These are phyloP conservation scores for Tenebrosternarchus preto DNA, from an alignment of 2,113 vertebrate species.

Conservation along the genomic window DNA sequence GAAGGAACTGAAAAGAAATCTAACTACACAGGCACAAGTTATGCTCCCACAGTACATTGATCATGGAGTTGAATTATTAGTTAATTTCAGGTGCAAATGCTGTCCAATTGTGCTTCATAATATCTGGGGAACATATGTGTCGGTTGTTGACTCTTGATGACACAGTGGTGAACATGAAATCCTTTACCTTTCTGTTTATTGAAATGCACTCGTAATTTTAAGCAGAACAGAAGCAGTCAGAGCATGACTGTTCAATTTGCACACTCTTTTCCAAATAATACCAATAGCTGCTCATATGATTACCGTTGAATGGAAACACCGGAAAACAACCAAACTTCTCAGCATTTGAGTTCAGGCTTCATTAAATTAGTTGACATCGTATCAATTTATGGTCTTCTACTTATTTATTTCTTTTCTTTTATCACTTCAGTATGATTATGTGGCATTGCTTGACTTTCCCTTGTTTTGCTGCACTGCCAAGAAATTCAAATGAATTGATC, in stretches of 20 bases:
- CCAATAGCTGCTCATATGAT: constrained; percentile 47
- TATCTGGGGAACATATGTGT: constrained; percentile 30
- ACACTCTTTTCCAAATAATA: constrained; percentile 48
- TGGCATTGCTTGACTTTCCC: constrained; percentile 47
- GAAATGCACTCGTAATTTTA: constrained; percentile 40
- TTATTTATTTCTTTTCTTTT: constrained; percentile 32
- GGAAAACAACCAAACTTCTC: constrained; percentile 46
- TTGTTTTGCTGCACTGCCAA: constrained; percentile 28
- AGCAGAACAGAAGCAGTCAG: constrained; percentile 45
- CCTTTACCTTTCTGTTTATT: constrained; percentile 36
- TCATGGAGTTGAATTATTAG: constrained; percentile 40
- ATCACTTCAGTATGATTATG: constrained; percentile 52
- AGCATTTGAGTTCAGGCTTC: constrained; percentile 28
- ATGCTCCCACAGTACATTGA: neutral
- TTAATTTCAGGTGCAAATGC: constrained; percentile 44
- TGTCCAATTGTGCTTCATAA: constrained; percentile 46
- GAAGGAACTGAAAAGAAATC: constrained; percentile 23
- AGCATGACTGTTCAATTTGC: constrained; percentile 46
- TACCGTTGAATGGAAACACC: constrained; percentile 45
- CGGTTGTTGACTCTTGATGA: constrained; percentile 52
- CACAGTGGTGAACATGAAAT: constrained; percentile 43
- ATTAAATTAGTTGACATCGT: constrained; percentile 46
- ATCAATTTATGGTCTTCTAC: constrained; percentile 38
- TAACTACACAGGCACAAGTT: constrained; percentile 35
- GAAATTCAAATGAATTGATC: constrained; percentile 65